Conservation (phyloP, 2,113 vertebrate species). For the Macquaria australasica region DNA sequence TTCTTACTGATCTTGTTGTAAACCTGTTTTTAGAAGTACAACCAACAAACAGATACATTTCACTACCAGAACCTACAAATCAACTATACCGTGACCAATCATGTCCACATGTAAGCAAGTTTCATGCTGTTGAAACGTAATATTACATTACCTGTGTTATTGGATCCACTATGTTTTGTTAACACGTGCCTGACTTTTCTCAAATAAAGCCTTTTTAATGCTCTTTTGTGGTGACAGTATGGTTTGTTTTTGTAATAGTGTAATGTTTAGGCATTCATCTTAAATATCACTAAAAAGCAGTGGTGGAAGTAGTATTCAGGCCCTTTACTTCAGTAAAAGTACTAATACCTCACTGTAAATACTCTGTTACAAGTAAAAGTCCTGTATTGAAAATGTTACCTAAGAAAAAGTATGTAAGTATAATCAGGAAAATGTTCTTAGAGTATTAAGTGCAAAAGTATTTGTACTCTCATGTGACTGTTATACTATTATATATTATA, state of each 20-base stretch:
- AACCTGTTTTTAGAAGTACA: background rate
- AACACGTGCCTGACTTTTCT: slow-evolving; percentile 33
- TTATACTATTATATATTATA: no score
- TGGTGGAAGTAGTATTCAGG: no score
- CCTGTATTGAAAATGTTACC: no score
- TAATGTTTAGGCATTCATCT: background rate
- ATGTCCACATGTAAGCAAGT: slow-evolving; percentile 1
- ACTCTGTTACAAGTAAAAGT: no score
- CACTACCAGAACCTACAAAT: slow-evolving; percentile 15
- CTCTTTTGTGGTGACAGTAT: background rate
- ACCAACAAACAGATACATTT: slow-evolving; percentile 8
- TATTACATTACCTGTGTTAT: slow-evolving; percentile 24
- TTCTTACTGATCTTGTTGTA: slow-evolving; percentile 33
- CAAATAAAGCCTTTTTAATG: slow-evolving; percentile 72
- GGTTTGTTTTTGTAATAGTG: slow-evolving; percentile 3
- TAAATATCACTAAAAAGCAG: background rate
- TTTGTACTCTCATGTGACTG: no score
- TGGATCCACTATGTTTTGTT: slow-evolving; percentile 28
- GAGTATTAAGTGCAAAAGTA: no score
- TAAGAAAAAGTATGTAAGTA: no score
- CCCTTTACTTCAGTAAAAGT: no score
- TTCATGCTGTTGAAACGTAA: slow-evolving; percentile 17
- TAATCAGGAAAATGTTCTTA: no score
- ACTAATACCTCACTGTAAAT: no score
- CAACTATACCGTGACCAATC: background rate